Evolutionary conservation across 2,888 invertebrate genomes (phyloP).

Genomic region (Mimumesa dahlbomi): DNA sequence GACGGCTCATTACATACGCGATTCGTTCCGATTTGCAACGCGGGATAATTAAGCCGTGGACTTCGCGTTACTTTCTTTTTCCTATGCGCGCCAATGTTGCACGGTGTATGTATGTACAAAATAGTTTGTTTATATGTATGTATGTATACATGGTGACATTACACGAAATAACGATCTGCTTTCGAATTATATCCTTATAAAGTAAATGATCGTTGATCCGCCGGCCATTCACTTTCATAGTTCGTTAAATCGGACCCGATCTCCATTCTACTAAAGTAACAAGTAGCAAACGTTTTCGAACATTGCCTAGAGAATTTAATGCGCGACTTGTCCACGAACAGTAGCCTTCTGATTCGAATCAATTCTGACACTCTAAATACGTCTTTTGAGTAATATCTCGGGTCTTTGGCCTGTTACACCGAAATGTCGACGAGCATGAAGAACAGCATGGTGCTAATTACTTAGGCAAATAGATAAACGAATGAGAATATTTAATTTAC

Average conservation of each 20-base stretch:
- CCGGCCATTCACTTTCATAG: slow-evolving; percentile 11
- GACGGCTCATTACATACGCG: slow-evolving; percentile 1
- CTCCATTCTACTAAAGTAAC: too few relatives aligned
- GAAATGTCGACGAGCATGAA: too few relatives aligned
- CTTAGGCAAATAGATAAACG: neutral
- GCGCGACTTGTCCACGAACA: neutral
- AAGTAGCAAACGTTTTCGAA: neutral
- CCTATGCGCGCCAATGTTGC: too few relatives aligned
- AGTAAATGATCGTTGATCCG: slow-evolving; percentile 3
- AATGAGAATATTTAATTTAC: slow-evolving; percentile 25
- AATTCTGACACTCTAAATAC: too few relatives aligned
- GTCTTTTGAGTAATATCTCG: too few relatives aligned
- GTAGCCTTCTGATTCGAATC: too few relatives aligned
- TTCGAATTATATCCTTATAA: slow-evolving; percentile 33
- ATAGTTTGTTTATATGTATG: too few relatives aligned
- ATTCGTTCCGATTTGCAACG: neutral
- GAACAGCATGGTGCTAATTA: too few relatives aligned
- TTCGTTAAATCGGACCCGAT: slow-evolving; percentile 14
- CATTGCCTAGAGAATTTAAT: slow-evolving; percentile 11
- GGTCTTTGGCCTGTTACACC: too few relatives aligned
- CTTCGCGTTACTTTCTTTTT: too few relatives aligned
- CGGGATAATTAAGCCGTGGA: too few relatives aligned
- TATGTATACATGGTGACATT: slow-evolving; percentile 12
- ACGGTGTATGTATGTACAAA: too few relatives aligned
- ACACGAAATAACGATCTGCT: slow-evolving; percentile 23